These are phyloP conservation scores for Listronotus bonariensis DNA, from an alignment of 1,140 invertebrate genomes.

Conservation along the genomic window DNA sequence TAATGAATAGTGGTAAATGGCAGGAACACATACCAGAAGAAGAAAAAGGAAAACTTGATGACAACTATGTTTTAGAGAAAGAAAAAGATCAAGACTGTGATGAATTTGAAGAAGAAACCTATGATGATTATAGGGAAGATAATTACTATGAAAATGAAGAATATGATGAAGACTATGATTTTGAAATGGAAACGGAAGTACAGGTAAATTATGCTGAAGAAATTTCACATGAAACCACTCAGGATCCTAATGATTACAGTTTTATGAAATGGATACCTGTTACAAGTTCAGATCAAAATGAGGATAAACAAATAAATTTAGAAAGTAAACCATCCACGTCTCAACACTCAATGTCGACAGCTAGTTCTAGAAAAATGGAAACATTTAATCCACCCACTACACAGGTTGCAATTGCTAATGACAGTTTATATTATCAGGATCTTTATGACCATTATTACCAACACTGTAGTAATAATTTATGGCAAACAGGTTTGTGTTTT, in stretches of 20 bases:
- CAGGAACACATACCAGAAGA: conserved; percentile 16
- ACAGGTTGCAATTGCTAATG: neutral
- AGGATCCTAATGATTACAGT: conserved; percentile 15
- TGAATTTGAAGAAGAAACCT: conserved; percentile 22
- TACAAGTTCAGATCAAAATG: conserved; percentile 5
- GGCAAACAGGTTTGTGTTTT: conserved; percentile 43
- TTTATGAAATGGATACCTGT: conserved; percentile 43
- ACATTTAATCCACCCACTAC: neutral
- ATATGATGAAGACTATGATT: conserved; percentile 41
- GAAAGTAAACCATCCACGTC: neutral
- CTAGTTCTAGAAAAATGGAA: neutral
- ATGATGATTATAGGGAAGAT: conserved; percentile 2
- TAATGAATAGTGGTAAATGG: neutral
- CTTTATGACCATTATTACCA: conserved; percentile 43
- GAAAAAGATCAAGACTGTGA: conserved; percentile 17
- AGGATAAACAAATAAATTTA: neutral
- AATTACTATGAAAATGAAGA: conserved; percentile 2
- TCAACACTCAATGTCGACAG: conserved; percentile 5
- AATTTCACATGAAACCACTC: neutral
- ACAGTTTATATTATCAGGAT: conserved; percentile 12
- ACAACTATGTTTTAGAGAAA: conserved; percentile 17
- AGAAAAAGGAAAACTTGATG: conserved; percentile 25
- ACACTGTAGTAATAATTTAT: conserved; percentile 43
- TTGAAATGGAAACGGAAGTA: conserved; percentile 38
- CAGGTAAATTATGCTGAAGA: conserved; percentile 19